Evolutionary conservation across 2,113 vertebrate genomes (phyloP).

Genomic region (Phalacrocorax brasilianus): DNA sequence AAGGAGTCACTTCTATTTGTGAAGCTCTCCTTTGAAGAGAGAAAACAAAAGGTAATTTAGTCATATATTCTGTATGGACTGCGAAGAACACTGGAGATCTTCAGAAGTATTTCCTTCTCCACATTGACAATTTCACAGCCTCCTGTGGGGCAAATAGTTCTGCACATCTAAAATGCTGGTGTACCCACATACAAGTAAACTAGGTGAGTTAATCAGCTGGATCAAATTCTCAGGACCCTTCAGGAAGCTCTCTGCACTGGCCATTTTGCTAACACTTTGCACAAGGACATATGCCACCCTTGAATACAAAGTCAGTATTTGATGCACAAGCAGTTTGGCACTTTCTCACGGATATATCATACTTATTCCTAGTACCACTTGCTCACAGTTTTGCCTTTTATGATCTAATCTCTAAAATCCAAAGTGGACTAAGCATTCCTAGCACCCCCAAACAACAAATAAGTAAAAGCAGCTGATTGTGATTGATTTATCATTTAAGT

Average conservation of each 20-base stretch:
- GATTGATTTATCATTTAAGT: not conserved
- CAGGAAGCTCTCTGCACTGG: rapidly evolving
- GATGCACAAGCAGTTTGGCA: not conserved
- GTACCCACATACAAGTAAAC: not conserved
- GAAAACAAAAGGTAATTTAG: not conserved
- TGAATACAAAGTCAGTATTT: not conserved
- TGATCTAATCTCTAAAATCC: not conserved
- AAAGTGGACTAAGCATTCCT: rapidly evolving
- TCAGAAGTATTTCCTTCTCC: not conserved
- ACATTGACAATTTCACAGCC: not conserved
- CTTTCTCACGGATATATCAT: not conserved
- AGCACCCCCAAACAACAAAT: not conserved
- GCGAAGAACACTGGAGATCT: rapidly evolving
- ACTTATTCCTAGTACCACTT: not conserved
- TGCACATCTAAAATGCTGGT: not conserved
- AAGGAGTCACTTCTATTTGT: not conserved
- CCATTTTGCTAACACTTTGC: not conserved
- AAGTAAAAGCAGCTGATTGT: not conserved
- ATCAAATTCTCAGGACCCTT: not conserved
- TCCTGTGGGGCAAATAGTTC: not conserved
- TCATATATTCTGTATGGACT: not conserved
- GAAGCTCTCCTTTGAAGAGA: not conserved
- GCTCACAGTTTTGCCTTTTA: not conserved
- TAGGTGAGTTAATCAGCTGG: not conserved
- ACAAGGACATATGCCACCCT: not conserved